Base-by-base conservation (phyloP, 2,888 invertebrate genomes). In the Pyrrhosoma nymphula region DNA sequence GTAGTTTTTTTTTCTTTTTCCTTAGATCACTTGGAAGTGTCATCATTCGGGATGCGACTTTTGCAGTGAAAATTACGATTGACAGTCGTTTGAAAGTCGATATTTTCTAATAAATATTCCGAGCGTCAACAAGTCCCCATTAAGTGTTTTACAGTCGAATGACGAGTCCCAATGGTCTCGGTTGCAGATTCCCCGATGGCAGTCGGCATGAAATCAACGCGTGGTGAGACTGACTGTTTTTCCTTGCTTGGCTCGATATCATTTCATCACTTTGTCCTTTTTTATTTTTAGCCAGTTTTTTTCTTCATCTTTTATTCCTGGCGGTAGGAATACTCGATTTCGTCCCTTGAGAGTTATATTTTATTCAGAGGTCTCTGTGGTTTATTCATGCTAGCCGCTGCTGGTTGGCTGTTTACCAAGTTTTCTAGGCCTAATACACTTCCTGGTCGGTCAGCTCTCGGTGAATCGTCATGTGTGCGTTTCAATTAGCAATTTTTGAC, bases 331-430 rank as follows among this genome's bases (percentile, higher is more conserved):
- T 82, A 35, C 82, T 82, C 26, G 30, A 82, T 35, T 35, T 82
- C 16, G 16, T 82, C 82, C n/a, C 82, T 82, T 35, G 82, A 82
- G 82, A 35, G 82, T 35, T 82, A 82, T 82, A 82, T 82, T 82
- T 82, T 82, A 82, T 82, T 82, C 82, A 82, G 82, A 30, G 35
- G 16, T 35, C 82, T 82, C 35, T 82, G 82, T 82, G 82, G 82
- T 82, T 82, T 82, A 82, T 82, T 82, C 82, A 82, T 82, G 82
- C 82, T 8, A 82, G 82, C 82, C 82, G 82, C 35, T 82, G 26
- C 16, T 35, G 30, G 82, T 16, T 82, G 82, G 82, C 82, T 82
- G 82, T 82, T 82, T 82, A 82, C 82, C 82, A 82, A 82, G 82
- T 82, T 35, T 82, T 82, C 82, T 35, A 82, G 82, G 14, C 35